A percentile compares a stretch with the other conserved stretches of the same genome.
Evolutionary conservation across 2,888 invertebrate genomes (phyloP).

Genomic region (Drosophila hamatofila): DNA sequence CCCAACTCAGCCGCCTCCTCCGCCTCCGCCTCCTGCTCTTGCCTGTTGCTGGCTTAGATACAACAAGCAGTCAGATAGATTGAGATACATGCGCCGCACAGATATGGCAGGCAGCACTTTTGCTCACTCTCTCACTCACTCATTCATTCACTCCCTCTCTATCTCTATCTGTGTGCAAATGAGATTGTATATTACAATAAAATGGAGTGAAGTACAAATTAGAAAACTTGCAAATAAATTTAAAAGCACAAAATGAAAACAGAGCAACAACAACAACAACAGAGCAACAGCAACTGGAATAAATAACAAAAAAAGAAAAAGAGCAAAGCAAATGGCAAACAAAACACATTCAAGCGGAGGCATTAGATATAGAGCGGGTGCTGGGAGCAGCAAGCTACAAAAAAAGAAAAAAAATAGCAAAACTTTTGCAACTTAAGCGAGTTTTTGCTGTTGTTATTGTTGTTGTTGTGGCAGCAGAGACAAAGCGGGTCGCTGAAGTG

Average conservation of each 20-base stretch:
- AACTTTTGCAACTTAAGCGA: conserved; percentile 77
- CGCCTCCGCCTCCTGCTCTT: neutral
- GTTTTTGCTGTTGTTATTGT: conserved; percentile 41
- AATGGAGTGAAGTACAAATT: conserved; percentile 83
- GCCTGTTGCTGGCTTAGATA: conserved; percentile 59
- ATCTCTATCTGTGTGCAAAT: conserved; percentile 58
- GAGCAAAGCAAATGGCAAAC: conserved; percentile 74
- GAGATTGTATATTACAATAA: conserved; percentile 82
- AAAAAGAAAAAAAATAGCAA: conserved; percentile 70
- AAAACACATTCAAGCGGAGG: conserved; percentile 63
- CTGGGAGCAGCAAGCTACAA: conserved; percentile 2
- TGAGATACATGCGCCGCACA: conserved; percentile 50
- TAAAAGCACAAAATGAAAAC: conserved; percentile 71
- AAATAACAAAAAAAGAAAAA: conserved; percentile 25
- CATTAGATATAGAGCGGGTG: conserved; percentile 34
- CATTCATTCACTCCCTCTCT: neutral
- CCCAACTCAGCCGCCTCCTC: neutral
- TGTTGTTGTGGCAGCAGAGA: conserved; percentile 52
- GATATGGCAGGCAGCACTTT: conserved; percentile 44
- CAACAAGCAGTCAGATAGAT: conserved; percentile 42
- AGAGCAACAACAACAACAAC: conserved; percentile 29
- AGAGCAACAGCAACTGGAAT: conserved; percentile 26
- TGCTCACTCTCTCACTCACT: neutral
- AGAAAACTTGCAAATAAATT: conserved; percentile 83
- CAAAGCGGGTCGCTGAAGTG: conserved; percentile 76